A percentile compares a stretch with the other conserved stretches of the same genome.
These are phyloP conservation scores for Pseudopipra pipra DNA, from an alignment of 2,113 vertebrate genomes.

Conservation along the genomic window DNA sequence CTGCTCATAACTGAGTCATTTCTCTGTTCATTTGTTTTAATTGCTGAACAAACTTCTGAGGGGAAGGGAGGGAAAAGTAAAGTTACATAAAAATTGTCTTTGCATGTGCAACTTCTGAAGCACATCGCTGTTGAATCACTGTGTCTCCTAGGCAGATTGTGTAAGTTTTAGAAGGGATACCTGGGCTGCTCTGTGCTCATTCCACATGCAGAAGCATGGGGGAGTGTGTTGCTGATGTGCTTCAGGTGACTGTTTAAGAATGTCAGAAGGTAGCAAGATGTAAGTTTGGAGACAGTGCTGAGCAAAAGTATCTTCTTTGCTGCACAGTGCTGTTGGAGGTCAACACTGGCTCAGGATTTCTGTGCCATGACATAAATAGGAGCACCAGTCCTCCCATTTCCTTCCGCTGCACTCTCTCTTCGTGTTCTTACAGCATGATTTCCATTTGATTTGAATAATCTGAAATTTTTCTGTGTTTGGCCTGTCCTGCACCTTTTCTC, in stretches of 20 bases:
- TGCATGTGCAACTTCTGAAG: not conserved
- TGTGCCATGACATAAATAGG: not conserved
- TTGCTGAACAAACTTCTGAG: not conserved
- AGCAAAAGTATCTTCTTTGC: not conserved
- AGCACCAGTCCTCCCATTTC: not conserved
- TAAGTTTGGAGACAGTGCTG: not conserved
- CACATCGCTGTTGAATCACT: not conserved
- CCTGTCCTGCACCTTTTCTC: not conserved
- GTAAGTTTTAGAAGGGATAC: not conserved
- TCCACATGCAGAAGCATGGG: not conserved
- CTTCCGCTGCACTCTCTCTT: not conserved
- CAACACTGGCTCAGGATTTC: not conserved
- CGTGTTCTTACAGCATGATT: not conserved
- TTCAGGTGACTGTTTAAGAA: not conserved
- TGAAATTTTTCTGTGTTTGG: not conserved
- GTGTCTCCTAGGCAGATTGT: not conserved
- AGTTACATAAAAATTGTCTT: not conserved
- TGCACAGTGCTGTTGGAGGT: not conserved
- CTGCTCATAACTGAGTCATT: not conserved
- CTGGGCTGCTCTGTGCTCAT: not conserved
- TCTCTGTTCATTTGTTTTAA: not conserved
- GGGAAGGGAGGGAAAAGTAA: not conserved
- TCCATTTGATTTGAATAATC: not conserved
- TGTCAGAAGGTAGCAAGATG: not conserved
- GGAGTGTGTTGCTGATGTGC: accelerated